Percentiles rank a stretch among this genome's conserved stretches.
Conservation (phyloP, 2,888 invertebrate genomes). For the Phoenoteleia sp. region DNA sequence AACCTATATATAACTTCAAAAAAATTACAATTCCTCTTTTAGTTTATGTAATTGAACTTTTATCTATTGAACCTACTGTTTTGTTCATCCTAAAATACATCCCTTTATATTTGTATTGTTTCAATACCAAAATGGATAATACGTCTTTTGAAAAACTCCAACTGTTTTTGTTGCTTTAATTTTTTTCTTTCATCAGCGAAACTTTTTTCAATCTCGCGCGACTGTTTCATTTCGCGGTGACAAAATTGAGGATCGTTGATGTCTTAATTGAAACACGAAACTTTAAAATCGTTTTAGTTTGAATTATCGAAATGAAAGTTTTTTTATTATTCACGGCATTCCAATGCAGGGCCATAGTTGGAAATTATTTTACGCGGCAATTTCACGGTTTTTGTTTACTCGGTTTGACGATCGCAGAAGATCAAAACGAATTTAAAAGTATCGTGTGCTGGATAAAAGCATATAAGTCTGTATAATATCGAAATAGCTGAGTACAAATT, state of each 20-base stretch:
- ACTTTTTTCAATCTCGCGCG: not conserved
- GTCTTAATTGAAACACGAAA: constrained; percentile 35
- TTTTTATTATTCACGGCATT: not conserved
- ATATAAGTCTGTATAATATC: constrained; percentile 18
- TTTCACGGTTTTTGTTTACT: too few relatives aligned
- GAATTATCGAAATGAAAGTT: not conserved
- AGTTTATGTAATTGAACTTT: too few relatives aligned
- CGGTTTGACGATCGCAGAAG: too few relatives aligned
- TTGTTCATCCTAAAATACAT: too few relatives aligned
- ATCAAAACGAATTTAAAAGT: constrained; percentile 43
- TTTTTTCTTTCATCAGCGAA: not conserved
- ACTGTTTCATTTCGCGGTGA: constrained; percentile 5
- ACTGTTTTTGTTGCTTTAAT: too few relatives aligned
- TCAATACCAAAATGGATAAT: too few relatives aligned
- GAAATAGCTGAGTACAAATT: constrained; percentile 6
- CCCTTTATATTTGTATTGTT: too few relatives aligned
- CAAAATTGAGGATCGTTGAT: constrained; percentile 25
- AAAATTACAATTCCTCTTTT: too few relatives aligned
- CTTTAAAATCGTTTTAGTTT: constrained; percentile 24
- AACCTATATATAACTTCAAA: too few relatives aligned
- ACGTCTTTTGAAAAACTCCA: too few relatives aligned
- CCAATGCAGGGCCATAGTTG: not conserved
- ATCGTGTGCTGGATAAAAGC: constrained; percentile 15
- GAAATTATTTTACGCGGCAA: not conserved
- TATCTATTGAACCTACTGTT: too few relatives aligned